Percentiles rank a stretch among this genome's conserved stretches.
Evolutionary conservation across 2,888 invertebrate species (phyloP).

Genomic region (Cynaeus angustus): DNA sequence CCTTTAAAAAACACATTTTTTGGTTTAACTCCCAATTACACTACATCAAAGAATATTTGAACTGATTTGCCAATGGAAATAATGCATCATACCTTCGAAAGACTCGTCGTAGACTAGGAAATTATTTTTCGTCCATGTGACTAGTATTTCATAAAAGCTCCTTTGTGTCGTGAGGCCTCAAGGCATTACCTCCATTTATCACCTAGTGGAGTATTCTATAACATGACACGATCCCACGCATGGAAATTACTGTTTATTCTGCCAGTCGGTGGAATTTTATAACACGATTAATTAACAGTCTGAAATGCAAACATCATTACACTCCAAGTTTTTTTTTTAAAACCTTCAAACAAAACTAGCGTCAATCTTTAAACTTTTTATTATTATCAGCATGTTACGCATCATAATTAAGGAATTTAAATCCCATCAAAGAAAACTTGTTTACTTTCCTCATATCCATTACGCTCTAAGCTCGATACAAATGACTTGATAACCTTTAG

Average conservation of each 20-base stretch:
- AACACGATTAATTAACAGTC: background rate
- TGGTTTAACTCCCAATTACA: no score
- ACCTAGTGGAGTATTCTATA: constrained; percentile 25
- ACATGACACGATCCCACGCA: constrained; percentile 40
- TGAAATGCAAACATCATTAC: constrained; percentile 12
- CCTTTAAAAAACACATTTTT: constrained; percentile 10
- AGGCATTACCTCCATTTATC: constrained; percentile 41
- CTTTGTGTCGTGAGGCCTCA: constrained; percentile 33
- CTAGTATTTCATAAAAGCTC: constrained; percentile 26
- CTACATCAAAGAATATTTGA: no score
- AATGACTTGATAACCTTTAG: constrained; percentile 22
- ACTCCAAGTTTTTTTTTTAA: background rate
- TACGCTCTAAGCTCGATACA: constrained; percentile 12
- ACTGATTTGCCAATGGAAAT: no score
- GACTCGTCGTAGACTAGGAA: no score
- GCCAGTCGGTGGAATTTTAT: constrained; percentile 20
- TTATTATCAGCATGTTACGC: background rate
- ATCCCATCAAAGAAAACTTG: constrained; percentile 11
- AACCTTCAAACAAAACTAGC: constrained; percentile 1
- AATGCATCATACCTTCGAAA: no score
- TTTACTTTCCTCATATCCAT: background rate
- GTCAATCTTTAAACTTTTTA: background rate
- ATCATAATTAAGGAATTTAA: constrained; percentile 17
- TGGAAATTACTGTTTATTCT: constrained; percentile 40
- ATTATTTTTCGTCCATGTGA: constrained; percentile 9